A percentile compares a stretch with the other conserved stretches of the same genome.
phyloP scores from a whole-genome alignment of 2,113 vertebrate genomes.

The Actenoides hombroni region DNA sequence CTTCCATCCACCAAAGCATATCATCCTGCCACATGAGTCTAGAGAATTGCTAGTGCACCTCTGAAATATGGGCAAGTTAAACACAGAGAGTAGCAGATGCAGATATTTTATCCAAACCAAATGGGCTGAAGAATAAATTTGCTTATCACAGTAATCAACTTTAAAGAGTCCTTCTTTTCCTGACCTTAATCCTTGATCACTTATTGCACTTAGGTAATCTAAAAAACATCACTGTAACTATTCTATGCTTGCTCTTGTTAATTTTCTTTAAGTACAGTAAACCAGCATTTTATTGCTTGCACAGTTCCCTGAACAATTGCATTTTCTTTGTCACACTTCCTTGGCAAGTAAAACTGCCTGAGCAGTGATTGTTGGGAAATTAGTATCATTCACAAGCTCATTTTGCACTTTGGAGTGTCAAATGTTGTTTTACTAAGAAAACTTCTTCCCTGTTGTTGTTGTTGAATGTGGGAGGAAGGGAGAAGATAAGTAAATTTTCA shows the following conservation, averaged over 20 bases:
- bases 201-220: slow-evolving; percentile 15
- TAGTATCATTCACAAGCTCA: slow-evolving; percentile 57
- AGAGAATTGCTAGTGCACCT: neutral
- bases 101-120: neutral
- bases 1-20: neutral
- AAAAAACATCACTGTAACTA: neutral
- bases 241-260: slow-evolving; percentile 45
- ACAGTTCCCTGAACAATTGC: slow-evolving; percentile 64
- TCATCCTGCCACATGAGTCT: neutral
- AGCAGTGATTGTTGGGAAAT: slow-evolving; percentile 64
- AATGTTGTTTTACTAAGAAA: slow-evolving; percentile 46
- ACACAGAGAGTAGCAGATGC: neutral
- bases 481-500: slow-evolving; percentile 45
- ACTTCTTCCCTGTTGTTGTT: slow-evolving; percentile 38
- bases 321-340: slow-evolving; percentile 67
- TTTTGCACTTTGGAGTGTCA: slow-evolving; percentile 64
- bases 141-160: slow-evolving; percentile 3
- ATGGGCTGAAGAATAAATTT: neutral
- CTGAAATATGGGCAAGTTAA: neutral
- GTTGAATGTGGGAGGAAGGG: slow-evolving; percentile 19
- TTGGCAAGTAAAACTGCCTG: slow-evolving; percentile 59
- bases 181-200: neutral
- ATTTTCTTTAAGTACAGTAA: slow-evolving; percentile 63
- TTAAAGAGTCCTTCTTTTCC: neutral
- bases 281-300: slow-evolving; percentile 57